Base-by-base conservation (phyloP, 1,140 invertebrate species). In the Penaeus vannamei region DNA sequence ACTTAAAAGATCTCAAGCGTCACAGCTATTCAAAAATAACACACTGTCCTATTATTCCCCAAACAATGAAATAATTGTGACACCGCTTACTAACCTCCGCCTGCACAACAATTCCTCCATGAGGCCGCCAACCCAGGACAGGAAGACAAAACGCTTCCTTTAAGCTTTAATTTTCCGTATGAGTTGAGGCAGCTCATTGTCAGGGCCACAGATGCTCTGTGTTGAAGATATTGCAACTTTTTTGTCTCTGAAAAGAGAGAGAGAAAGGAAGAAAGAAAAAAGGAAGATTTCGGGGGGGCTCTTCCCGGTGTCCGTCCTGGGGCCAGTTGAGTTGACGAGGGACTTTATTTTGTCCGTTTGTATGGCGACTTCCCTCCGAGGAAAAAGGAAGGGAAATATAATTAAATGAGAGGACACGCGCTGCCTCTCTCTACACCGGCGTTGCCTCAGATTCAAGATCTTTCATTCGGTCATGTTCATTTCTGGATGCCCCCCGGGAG, bases 191-290 rank as follows among this genome's bases (percentile, higher is more conserved):
- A 14, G 23, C 72, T 77, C 72, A 77, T 77, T 77, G 72, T 77
- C 72, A 42, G 72, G 72, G 29, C 72, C 72, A 29, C 72, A 77
- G 72, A 20, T 77, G 72, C 26, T 29, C 26, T 42, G 72, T 77
- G 72, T 77, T 77, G 72, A 29, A 77, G 72, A 77, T 77, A 77
- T 77, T 77, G 72, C 72, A 77, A n/a, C 72, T 77, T 77, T 42
- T 77, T 77, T 42, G 19, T 20, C 72, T 42, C 17, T 29, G 29
- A 29, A 29, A 29, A 77, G 29, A 77, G 72, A 77, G 42, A 32
- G 42, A 29, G 72, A 10, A 53, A 53, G 53, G 5, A 53, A 53
- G 53, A 53, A 53, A 53, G 53, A 53, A 53, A 53, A 53, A 53
- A 53, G 53, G 14, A 53, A 53, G 53, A 14, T 53, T 53, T 53